Percentiles rank a stretch among this genome's conserved stretches.
These are phyloP conservation scores for Drosophila subquinaria DNA, from an alignment of 2,888 invertebrate genomes.

Conservation along the genomic window DNA sequence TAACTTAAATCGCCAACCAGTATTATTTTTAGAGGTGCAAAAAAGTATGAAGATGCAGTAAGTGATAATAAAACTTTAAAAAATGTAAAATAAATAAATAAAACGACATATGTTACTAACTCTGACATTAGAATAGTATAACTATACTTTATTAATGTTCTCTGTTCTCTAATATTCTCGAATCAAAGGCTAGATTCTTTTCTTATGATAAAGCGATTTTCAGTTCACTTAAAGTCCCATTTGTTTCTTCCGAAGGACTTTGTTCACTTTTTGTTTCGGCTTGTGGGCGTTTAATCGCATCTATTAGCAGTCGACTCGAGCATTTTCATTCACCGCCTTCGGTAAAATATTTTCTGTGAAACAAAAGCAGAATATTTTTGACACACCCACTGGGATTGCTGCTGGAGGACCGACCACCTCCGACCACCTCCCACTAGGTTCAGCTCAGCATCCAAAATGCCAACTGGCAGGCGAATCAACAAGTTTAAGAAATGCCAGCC, in stretches of 20 bases:
- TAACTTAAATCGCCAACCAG: no score
- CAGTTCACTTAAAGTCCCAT: background rate
- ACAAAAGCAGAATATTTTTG: slow-evolving; percentile 48
- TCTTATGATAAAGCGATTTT: background rate
- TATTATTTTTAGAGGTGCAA: no score
- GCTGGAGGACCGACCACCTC: background rate
- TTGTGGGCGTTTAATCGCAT: slow-evolving; percentile 79
- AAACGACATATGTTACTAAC: no score
- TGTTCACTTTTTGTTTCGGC: slow-evolving; percentile 31
- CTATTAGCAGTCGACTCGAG: slow-evolving; percentile 62
- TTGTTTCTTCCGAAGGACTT: slow-evolving; percentile 2
- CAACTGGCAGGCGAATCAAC: slow-evolving; percentile 51
- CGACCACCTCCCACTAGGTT: slow-evolving; percentile 2
- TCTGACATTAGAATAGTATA: no score
- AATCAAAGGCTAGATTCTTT: background rate
- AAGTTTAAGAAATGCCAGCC: slow-evolving; percentile 51
- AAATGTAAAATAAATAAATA: no score
- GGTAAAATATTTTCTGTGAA: slow-evolving; percentile 34
- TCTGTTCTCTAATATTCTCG: no score
- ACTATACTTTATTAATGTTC: no score
- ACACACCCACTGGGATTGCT: slow-evolving; percentile 31
- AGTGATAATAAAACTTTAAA: no score
- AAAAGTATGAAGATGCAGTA: no score
- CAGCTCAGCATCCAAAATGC: slow-evolving; percentile 18
- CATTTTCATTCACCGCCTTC: slow-evolving; percentile 47